A percentile compares a stretch with the other conserved stretches of the same genome.
Evolutionary conservation across 2,797 vertebrate species (phyloP).

Genomic region (Limosa lapponica): DNA sequence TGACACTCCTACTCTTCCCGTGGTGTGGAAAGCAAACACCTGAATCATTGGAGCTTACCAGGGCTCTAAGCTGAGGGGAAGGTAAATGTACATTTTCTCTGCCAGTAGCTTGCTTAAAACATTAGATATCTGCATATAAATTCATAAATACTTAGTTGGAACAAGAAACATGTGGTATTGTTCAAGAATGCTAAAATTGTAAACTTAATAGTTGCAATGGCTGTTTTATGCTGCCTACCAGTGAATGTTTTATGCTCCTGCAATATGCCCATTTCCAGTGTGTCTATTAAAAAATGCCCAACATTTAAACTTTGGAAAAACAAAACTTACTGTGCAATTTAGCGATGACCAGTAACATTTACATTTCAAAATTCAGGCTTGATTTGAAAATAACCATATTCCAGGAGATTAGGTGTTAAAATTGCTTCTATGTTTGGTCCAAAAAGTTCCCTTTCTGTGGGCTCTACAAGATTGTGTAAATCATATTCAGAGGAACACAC

Average conservation of each 20-base stretch:
- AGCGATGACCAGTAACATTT: not conserved
- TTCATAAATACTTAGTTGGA: not conserved
- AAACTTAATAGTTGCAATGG: not conserved
- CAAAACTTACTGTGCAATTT: slow-evolving; percentile 7
- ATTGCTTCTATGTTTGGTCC: not conserved
- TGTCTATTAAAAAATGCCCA: not conserved
- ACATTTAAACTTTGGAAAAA: not conserved
- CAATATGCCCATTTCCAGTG: not conserved
- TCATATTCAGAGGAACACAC: not conserved
- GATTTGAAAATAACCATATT: slow-evolving; percentile 49
- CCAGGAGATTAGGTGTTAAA: not conserved
- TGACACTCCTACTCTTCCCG: not conserved
- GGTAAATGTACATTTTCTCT: not conserved
- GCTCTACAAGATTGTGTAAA: not conserved
- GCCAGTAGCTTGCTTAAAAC: not conserved
- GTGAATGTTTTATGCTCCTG: not conserved
- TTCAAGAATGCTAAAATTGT: not conserved
- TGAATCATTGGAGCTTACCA: not conserved
- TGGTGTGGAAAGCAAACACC: not conserved
- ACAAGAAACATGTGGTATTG: not conserved
- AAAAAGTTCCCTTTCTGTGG: not conserved
- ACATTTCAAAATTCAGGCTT: slow-evolving; percentile 4
- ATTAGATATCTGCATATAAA: not conserved
- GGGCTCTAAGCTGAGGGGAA: not conserved
- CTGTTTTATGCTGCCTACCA: not conserved